Percentiles rank a stretch among this genome's conserved stretches.
Evolutionary conservation across 2,888 invertebrate genomes (phyloP).

Genomic region (Beris morrisii): DNA sequence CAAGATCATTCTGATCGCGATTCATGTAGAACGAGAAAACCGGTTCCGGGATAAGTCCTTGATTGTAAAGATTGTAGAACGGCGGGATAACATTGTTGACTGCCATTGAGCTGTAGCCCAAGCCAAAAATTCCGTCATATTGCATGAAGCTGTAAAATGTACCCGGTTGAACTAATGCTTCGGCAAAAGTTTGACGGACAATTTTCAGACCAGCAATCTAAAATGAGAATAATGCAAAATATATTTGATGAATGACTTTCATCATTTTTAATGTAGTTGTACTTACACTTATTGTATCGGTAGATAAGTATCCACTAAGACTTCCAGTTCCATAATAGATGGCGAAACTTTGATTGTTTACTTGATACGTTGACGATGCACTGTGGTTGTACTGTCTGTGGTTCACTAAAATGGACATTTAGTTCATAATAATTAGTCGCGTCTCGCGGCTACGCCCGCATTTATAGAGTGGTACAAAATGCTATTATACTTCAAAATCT

Average conservation of each 20-base stretch:
- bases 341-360: slow-evolving; percentile 73
- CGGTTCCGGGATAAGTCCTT: slow-evolving; percentile 70
- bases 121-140: slow-evolving; percentile 97
- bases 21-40: slow-evolving; percentile 96
- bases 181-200: slow-evolving; percentile 87
- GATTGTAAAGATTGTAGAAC: slow-evolving; percentile 88
- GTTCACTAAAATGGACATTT: slow-evolving; percentile 63
- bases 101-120: slow-evolving; percentile 86
- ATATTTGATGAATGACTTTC: background rate
- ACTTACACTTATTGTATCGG: slow-evolving; percentile 82
- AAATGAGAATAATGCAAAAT: slow-evolving; percentile 38
- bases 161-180: slow-evolving; percentile 94
- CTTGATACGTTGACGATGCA: slow-evolving; percentile 87
- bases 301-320: slow-evolving; percentile 92
- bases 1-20: slow-evolving; percentile 67
- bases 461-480: background rate
- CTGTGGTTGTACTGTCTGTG: slow-evolving; percentile 94
- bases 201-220: slow-evolving; percentile 78
- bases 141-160: slow-evolving; percentile 97
- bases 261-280: too few species aligned
- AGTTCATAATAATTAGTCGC: background rate
- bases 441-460: background rate
- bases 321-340: slow-evolving; percentile 97
- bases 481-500: too few species aligned
- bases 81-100: slow-evolving; percentile 90